phyloP scores from a whole-genome alignment of 2,113 vertebrate species.

The Oryzias javanicus region DNA sequence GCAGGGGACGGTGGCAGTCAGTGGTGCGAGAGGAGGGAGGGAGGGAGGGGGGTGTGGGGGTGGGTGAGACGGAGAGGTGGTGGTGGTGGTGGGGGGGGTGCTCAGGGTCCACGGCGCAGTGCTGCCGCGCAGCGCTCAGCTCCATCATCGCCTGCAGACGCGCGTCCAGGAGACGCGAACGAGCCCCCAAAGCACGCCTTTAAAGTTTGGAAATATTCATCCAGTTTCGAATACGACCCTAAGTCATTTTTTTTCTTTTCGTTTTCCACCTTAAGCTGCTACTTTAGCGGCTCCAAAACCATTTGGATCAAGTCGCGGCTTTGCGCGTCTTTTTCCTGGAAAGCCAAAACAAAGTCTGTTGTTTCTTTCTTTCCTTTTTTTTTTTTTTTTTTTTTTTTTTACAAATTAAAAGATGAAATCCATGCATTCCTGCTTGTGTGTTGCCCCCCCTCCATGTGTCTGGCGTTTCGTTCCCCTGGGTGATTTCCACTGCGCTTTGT shows the following conservation, averaged over 20 bases:
- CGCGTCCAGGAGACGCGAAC: not conserved
- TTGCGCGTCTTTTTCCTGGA: no score
- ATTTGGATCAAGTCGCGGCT: no score
- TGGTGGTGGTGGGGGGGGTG: slow-evolving; percentile 13
- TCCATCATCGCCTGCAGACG: slow-evolving; percentile 45
- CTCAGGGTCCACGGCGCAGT: slow-evolving; percentile 60
- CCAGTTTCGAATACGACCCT: not conserved
- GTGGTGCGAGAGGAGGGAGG: slow-evolving; percentile 35
- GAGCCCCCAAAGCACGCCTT: no score
- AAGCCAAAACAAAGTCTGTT: no score
- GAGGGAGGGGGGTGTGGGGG: slow-evolving; percentile 11
- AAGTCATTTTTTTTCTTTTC: not conserved
- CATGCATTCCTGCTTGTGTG: no score
- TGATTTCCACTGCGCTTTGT: slow-evolving; percentile 74
- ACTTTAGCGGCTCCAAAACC: no score
- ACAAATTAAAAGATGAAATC: not conserved
- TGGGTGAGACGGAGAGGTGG: no score
- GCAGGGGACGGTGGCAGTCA: slow-evolving; percentile 59
- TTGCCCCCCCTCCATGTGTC: slow-evolving; percentile 30
- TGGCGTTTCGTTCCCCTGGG: slow-evolving; percentile 64
- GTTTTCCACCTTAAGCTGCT: not conserved
- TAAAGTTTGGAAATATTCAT: no score
- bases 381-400: no score
- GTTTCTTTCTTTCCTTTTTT: no score
- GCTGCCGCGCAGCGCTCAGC: slow-evolving; percentile 70